Evolutionary conservation across 2,888 invertebrate genomes (phyloP).

Genomic region (Lycophotia porphyrea): DNA sequence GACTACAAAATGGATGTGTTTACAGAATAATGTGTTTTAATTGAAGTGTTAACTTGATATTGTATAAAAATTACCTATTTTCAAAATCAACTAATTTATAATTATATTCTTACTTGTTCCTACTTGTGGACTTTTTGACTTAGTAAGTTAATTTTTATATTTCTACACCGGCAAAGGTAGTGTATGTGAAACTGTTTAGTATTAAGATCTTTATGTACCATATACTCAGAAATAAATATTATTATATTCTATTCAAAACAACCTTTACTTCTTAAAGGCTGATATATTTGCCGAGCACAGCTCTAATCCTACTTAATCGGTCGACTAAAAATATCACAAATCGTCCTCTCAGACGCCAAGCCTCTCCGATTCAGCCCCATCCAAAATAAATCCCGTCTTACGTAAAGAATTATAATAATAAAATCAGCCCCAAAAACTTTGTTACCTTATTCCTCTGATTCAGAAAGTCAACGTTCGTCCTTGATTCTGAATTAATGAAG

Average conservation of each 20-base stretch:
- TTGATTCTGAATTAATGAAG: slow-evolving; percentile 59
- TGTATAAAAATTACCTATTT: too few species aligned
- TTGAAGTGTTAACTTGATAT: too few species aligned
- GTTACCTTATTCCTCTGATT: slow-evolving; percentile 44
- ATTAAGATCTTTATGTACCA: too few species aligned
- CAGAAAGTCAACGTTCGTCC: slow-evolving; percentile 49
- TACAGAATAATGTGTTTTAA: too few species aligned
- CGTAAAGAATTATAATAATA: slow-evolving; percentile 37
- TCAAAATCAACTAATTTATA: too few species aligned
- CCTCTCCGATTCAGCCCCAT: slow-evolving; percentile 8
- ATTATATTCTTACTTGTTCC: too few species aligned
- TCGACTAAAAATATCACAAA: slow-evolving; percentile 25
- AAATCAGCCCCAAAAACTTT: slow-evolving; percentile 46
- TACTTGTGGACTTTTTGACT: too few species aligned
- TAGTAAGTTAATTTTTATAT: too few species aligned
- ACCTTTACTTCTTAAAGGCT: not conserved
- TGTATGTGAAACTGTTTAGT: too few species aligned
- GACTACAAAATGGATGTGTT: not conserved
- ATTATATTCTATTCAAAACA: too few species aligned
- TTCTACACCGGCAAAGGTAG: too few species aligned
- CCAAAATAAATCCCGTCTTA: slow-evolving; percentile 24
- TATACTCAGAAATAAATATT: too few species aligned
- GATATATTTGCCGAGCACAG: not conserved
- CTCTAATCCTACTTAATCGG: not conserved
- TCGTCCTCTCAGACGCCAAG: not conserved